A percentile compares a stretch with the other conserved stretches of the same genome.
Conservation (phyloP, 2,888 invertebrate species). For the Tetranychus piercei region DNA sequence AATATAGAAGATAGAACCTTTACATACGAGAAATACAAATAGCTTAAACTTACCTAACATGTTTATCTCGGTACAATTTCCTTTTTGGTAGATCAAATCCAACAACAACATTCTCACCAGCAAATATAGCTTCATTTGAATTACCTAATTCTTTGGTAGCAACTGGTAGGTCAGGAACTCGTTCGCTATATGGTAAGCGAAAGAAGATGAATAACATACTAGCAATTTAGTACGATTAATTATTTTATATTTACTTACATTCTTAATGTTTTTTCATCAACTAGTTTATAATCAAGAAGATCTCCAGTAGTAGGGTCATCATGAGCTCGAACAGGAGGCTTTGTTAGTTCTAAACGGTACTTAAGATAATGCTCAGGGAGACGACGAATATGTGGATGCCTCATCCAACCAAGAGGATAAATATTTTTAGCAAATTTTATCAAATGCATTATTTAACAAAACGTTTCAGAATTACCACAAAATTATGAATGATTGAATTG, state of each 20-base stretch:
- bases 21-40: background rate
- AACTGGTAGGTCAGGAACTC: slow-evolving; percentile 55
- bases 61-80: slow-evolving; percentile 4
- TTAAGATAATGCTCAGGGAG: slow-evolving; percentile 24
- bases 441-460: too few relatives aligned
- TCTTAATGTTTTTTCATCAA: slow-evolving; percentile 52
- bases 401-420: slow-evolving; percentile 4
- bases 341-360: slow-evolving; percentile 50
- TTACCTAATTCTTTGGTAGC: slow-evolving; percentile 59
- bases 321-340: slow-evolving; percentile 44
- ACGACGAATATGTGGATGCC: slow-evolving; percentile 7
- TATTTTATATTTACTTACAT: slow-evolving; percentile 38
- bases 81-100: slow-evolving; percentile 48
- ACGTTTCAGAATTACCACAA: too few relatives aligned
- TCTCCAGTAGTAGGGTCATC: slow-evolving; percentile 53
- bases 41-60: background rate
- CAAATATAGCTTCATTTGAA: slow-evolving; percentile 73
- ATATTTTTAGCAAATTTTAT: too few relatives aligned
- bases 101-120: slow-evolving; percentile 80
- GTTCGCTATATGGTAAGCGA: slow-evolving; percentile 34
- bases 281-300: slow-evolving; percentile 39
- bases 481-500: too few relatives aligned
- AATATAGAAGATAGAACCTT: too few relatives aligned
- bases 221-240: background rate
- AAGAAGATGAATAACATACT: background rate